Base-by-base conservation (phyloP, 2,888 invertebrate genomes). In the Danaus chrysippus region DNA sequence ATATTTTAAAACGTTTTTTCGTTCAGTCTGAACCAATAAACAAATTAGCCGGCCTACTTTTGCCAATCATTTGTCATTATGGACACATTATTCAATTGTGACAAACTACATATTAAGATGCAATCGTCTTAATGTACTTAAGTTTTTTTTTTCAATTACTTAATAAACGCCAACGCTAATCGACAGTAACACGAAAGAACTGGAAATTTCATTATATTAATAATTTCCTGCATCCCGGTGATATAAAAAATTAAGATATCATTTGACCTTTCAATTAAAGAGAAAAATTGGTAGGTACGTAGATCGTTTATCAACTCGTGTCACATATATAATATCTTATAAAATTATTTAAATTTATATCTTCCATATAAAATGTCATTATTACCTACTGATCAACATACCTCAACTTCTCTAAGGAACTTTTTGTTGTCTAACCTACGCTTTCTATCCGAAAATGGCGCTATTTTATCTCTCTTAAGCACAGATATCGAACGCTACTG, bases 31-130 rank as follows among this genome's bases (percentile, higher is more conserved):
- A 62, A 58, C 58, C 58, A 62, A 64, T 60, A 43, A 17, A 17
- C 23, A 60, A 61, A 58, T 43, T 43, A 44, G 44, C 53, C 68
- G 70, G 54, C 65, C 72, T 68, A 68, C 71, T 71, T 72, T 71
- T 66, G 67, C 68, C 66, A 65, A 63, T 66, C 68, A 66, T 68
- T 68, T 65, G 68, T 70, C 71, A 71, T 71, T 71, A 71, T 68
- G 62, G 61, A 61, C 67, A 62, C 63, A 70, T 70, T 70, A 70
- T 70, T 68, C 71, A 71, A 70, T 71, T 71, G 71, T 70, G 68
- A 68, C 67, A 68, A 67, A 68, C 67, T 65, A n/a, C n/a, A n/a
- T n/a, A 70, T 69, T 68, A 67, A 62, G 69, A 71, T 71, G 68
- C 63, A 68, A 71, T 70, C 68, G 64, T 34, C 61, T 64, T 64